A percentile compares a stretch with the other conserved stretches of the same genome.
Conservation (phyloP, 1,140 invertebrate genomes). For the Eufriesea mexicana region DNA sequence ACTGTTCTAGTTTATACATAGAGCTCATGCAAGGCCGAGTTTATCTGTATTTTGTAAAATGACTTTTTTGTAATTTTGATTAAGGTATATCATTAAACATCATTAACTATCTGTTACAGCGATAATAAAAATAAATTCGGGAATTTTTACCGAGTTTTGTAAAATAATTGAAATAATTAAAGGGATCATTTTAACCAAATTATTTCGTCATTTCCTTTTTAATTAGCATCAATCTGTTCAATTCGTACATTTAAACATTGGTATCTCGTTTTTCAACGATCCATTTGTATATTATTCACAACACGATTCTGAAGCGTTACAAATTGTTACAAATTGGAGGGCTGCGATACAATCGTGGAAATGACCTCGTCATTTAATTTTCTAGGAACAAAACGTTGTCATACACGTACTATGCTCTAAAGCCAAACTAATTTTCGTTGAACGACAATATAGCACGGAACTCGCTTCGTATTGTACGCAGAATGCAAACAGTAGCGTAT, state of each 20-base stretch:
- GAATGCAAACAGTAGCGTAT: neutral
- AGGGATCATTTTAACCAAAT: neutral
- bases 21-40: too few species aligned
- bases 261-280: neutral
- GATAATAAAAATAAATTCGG: too few species aligned
- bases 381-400: neutral
- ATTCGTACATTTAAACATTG: neutral
- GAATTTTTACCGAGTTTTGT: too few species aligned
- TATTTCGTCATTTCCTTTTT: neutral
- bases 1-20: too few species aligned
- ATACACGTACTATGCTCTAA: neutral
- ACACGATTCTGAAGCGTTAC: neutral
- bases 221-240: neutral
- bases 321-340: neutral
- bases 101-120: too few species aligned
- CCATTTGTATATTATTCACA: neutral
- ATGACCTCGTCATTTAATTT: neutral
- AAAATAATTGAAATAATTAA: too few species aligned
- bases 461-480: neutral
- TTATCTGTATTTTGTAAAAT: too few species aligned
- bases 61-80: too few species aligned
- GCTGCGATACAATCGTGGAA: neutral
- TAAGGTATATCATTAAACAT: too few species aligned
- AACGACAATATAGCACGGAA: neutral
- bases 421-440: constrained; percentile 8